phyloP scores from a whole-genome alignment of 2,888 invertebrate species.

The Xylophagus ater region DNA sequence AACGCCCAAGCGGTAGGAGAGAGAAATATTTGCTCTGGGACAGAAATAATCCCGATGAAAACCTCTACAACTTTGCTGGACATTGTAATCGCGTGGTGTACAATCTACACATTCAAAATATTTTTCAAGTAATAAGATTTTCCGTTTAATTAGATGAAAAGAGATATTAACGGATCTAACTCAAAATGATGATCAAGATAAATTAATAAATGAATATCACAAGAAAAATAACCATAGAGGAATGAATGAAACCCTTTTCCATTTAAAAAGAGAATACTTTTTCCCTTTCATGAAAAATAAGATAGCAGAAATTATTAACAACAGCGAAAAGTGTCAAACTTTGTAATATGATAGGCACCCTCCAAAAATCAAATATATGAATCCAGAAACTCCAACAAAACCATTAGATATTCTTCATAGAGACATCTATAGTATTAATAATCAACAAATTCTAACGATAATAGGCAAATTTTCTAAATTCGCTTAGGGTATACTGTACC shows the following conservation, averaged over 20 bases:
- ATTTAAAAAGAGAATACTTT: conserved; percentile 10
- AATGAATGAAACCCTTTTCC: conserved; percentile 7
- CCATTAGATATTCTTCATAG: conserved; percentile 9
- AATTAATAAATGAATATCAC: conserved; percentile 10
- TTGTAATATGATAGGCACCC: conserved; percentile 14
- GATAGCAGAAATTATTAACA: conserved; percentile 11
- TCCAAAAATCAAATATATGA: conserved; percentile 10
- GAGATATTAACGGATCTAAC: conserved; percentile 4
- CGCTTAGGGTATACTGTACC: conserved; percentile 7
- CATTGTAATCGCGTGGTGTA: too few species aligned
- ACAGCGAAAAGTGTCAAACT: conserved; percentile 10
- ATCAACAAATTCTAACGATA: conserved; percentile 5
- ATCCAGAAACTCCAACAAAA: conserved; percentile 10
- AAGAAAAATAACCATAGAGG: conserved; percentile 9
- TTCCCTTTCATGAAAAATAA: conserved; percentile 10
- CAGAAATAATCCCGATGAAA: too few species aligned
- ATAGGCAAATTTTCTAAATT: conserved; percentile 11
- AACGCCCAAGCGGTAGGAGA: too few species aligned
- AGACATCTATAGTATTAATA: conserved; percentile 7
- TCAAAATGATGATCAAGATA: conserved; percentile 10
- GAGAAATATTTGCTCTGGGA: too few species aligned
- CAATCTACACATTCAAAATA: conserved; percentile 8
- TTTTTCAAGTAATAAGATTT: conserved; percentile 3
- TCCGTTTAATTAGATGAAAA: conserved; percentile 5
- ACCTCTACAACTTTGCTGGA: too few species aligned